Conservation (phyloP, 2,797 vertebrate species). For the Miichthys miiuy region DNA sequence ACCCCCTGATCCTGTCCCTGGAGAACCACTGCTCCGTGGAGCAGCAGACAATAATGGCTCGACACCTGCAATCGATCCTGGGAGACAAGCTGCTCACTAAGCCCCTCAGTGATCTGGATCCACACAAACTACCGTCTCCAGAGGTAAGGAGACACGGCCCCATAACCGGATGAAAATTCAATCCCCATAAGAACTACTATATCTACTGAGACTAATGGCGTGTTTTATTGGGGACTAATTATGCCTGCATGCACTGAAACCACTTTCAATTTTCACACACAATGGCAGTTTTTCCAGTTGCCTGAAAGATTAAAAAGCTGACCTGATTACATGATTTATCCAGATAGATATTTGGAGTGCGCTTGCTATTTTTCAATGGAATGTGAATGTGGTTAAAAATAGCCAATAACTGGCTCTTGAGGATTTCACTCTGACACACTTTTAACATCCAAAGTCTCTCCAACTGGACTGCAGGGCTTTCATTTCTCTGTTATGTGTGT, state of each 20-base stretch:
- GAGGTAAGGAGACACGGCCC: slow-evolving; percentile 83
- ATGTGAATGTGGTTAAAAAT: slow-evolving; percentile 34
- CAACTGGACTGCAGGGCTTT: background rate
- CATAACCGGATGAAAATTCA: background rate
- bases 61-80: slow-evolving; percentile 89
- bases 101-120: slow-evolving; percentile 75
- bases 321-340: background rate
- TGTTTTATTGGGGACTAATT: background rate
- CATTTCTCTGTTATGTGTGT: background rate
- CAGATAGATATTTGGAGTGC: background rate
- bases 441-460: background rate
- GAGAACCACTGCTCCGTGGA: slow-evolving; percentile 97
- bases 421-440: background rate
- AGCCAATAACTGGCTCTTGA: slow-evolving; percentile 1
- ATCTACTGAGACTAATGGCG: background rate
- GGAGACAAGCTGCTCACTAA: slow-evolving; percentile 90
- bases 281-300: background rate
- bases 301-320: background rate
- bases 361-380: background rate
- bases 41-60: slow-evolving; percentile 94
- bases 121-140: slow-evolving; percentile 87
- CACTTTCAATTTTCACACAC: background rate
- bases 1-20: slow-evolving; percentile 91
- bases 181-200: background rate
- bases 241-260: background rate